phyloP scores from a whole-genome alignment of 2,113 vertebrate genomes.

The Bolborhynchus lineola region DNA sequence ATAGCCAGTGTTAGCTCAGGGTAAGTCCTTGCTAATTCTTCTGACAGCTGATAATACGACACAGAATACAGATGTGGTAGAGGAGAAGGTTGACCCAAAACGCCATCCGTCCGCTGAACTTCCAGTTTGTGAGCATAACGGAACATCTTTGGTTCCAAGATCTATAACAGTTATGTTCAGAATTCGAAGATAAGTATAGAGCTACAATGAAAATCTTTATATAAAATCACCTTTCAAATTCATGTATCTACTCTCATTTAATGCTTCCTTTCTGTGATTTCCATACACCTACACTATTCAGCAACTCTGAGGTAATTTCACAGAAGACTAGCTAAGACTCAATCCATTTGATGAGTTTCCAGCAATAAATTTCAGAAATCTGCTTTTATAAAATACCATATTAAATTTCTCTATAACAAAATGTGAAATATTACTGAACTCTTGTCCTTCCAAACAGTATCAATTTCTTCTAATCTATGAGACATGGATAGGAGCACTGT shows the following conservation, averaged over 20 bases:
- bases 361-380: not conserved
- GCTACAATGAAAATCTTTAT: not conserved
- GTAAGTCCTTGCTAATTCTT: slow-evolving; percentile 94
- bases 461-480: not conserved
- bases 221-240: not conserved
- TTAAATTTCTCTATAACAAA: not conserved
- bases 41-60: slow-evolving; percentile 95
- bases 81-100: slow-evolving; percentile 88
- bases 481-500: not conserved
- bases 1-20: slow-evolving; percentile 95
- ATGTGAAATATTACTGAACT: not conserved
- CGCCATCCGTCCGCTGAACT: slow-evolving; percentile 89
- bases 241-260: not conserved
- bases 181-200: not conserved
- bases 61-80: slow-evolving; percentile 95
- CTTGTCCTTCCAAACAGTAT: not conserved
- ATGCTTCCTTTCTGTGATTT: not conserved
- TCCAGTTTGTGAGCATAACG: slow-evolving; percentile 98
- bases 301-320: not conserved
- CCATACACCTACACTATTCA: not conserved
- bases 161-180: slow-evolving; percentile 70
- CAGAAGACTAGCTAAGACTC: not conserved
- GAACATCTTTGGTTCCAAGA: slow-evolving; percentile 98
- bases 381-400: not conserved
- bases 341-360: not conserved